A percentile compares a stretch with the other conserved stretches of the same genome.
phyloP scores from a whole-genome alignment of 2,888 invertebrate species.

The Danaus chrysippus region DNA sequence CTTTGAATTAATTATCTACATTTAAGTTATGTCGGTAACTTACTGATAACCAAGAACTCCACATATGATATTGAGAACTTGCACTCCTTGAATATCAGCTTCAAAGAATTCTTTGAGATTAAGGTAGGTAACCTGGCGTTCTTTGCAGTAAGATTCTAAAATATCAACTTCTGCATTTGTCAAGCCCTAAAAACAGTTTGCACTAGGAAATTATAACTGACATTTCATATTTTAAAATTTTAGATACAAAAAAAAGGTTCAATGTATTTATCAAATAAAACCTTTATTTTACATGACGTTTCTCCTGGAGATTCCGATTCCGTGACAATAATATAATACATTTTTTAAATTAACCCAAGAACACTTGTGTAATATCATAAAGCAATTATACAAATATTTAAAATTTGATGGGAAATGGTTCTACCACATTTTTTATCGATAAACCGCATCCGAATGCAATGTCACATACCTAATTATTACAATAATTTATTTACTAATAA shows the following conservation, averaged over 20 bases:
- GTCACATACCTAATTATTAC: too few relatives aligned
- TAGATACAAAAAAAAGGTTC: background rate
- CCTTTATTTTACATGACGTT: conserved; percentile 67
- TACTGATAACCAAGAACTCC: conserved; percentile 45
- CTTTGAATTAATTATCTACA: background rate
- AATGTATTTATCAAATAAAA: conserved; percentile 30
- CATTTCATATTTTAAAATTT: background rate
- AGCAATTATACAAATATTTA: background rate
- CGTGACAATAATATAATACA: conserved; percentile 63
- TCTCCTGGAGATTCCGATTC: conserved; percentile 58
- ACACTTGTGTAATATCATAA: too few relatives aligned
- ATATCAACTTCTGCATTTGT: conserved; percentile 35
- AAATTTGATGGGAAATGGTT: background rate
- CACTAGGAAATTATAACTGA: background rate
- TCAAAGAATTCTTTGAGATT: conserved; percentile 51
- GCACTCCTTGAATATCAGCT: conserved; percentile 54
- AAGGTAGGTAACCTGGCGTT: conserved; percentile 40
- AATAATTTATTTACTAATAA: too few relatives aligned
- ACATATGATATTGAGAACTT: conserved; percentile 52
- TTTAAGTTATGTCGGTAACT: conserved; percentile 27
- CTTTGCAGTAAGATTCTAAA: conserved; percentile 42
- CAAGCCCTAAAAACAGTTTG: conserved; percentile 46
- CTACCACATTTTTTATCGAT: conserved; percentile 8
- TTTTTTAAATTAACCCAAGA: conserved; percentile 28
- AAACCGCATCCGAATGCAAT: conserved; percentile 8